Evolutionary conservation across 2,888 invertebrate genomes (phyloP).

Genomic region (Cephus spinipes): DNA sequence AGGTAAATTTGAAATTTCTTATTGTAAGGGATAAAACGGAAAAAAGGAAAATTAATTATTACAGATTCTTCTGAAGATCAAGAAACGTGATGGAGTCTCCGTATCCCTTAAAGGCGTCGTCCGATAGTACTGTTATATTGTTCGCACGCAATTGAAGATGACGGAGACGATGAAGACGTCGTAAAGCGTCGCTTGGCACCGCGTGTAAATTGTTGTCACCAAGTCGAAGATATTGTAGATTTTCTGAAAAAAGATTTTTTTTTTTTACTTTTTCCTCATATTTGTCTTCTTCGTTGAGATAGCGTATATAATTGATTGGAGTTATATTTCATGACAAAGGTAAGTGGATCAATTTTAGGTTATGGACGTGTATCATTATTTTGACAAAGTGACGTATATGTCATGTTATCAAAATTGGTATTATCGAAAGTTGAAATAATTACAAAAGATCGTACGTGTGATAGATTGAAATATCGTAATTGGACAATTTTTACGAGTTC

Average conservation of each 20-base stretch:
- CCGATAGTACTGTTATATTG: conserved; percentile 84
- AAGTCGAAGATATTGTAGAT: conserved; percentile 88
- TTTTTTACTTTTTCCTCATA: not conserved
- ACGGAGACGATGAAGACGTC: conserved; percentile 85
- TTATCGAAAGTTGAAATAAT: not conserved
- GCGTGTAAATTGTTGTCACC: conserved; percentile 90
- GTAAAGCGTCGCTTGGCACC: conserved; percentile 86
- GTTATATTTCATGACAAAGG: not conserved
- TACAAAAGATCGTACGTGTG: not conserved
- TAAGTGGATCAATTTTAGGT: not conserved
- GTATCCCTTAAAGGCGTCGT: conserved; percentile 89
- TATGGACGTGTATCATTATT: not conserved
- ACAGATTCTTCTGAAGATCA: conserved; percentile 92
- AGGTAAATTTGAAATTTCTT: not conserved
- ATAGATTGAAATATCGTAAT: not conserved
- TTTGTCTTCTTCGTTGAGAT: not conserved
- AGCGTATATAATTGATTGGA: not conserved
- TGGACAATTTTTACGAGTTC: not conserved
- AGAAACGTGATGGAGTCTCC: conserved; percentile 94
- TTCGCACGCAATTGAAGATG: conserved; percentile 90
- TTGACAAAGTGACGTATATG: not conserved
- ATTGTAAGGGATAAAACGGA: not conserved
- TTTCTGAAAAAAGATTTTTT: conserved; percentile 72
- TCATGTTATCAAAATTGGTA: not conserved
- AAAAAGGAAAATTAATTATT: conserved; percentile 63